Evolutionary conservation across 1,140 invertebrate species (phyloP), one percentile per base, ranked within the genome.

Genomic region (Aphelenchoides fujianensis): DNA sequence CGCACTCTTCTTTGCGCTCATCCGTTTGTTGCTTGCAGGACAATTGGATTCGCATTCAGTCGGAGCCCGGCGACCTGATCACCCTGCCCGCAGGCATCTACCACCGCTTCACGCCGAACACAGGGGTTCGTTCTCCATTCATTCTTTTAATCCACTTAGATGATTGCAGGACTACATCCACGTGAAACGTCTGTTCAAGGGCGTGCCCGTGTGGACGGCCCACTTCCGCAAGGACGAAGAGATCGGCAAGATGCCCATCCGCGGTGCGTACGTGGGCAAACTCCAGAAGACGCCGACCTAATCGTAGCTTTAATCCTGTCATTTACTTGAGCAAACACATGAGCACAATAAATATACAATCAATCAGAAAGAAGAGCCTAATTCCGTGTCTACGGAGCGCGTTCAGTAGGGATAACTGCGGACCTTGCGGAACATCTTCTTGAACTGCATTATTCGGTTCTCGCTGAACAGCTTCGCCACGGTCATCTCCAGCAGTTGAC

Each of bases 21-120:
- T 66, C 2, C 32, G 0, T 34, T 16, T 27, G 63, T 23, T 78
- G 3, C 71, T n/a, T 84, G 62, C 30, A 82, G 82, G 83, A 98
- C 82, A 85, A 90, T 55, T 98, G 95, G 96, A 92, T 98, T 66
- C 89, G 96, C 23, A 94, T 98, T 64, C 86, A 90, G 78, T 91
- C 95, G 0, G 84, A 85, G 0, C 87, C 90, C 23, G 93, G 93
- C 7, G 95, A 98, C 87, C 87, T 98, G 82, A 89, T 98, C 37
- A 89, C 97, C 68, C 89, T 98, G n/a, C 95, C 95, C 0, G 91
- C 92, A 77, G 96, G 96, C 66, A 96, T 97, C 76, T 98, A 98
- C 86, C 96, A 98, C 82, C 88, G 96, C 64, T 98, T 98, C 84
- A 97, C 93, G 3, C 87, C 95, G n/a, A 94, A 98, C 85, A 66